A percentile compares a stretch with the other conserved stretches of the same genome.
phyloP scores from a whole-genome alignment of 2,113 vertebrate genomes.

The Sinocyclocheilus anshuiensis region DNA sequence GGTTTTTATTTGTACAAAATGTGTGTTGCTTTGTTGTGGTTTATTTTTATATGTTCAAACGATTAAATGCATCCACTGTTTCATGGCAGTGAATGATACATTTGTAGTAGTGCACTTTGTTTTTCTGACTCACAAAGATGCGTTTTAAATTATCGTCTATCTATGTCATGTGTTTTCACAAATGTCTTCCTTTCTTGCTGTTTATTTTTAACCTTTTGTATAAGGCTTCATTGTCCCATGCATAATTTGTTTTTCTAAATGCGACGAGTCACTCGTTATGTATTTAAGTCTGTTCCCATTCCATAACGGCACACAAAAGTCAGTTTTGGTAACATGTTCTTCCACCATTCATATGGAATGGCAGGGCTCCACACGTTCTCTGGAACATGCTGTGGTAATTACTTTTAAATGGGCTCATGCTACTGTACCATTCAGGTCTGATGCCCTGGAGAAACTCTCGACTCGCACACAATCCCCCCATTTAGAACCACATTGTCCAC shows the following conservation, averaged over 20 bases:
- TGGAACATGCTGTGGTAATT: constrained; percentile 48
- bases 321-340: constrained; percentile 35
- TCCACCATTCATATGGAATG: constrained; percentile 7
- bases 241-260: background rate
- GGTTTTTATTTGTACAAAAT: constrained; percentile 90
- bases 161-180: constrained; percentile 1
- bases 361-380: constrained; percentile 23
- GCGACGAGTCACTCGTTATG: background rate
- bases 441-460: constrained; percentile 44
- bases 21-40: constrained; percentile 82
- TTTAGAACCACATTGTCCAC: constrained; percentile 41
- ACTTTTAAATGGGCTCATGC: constrained; percentile 47
- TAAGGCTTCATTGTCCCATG: background rate
- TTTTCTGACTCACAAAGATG: constrained; percentile 54
- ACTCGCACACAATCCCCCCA: constrained; percentile 38
- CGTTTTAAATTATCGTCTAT: background rate
- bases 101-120: constrained; percentile 64
- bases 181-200: too few relatives aligned
- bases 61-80: constrained; percentile 77
- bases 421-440: constrained; percentile 24
- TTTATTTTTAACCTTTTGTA: background rate
- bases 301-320: background rate
- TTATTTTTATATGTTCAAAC: constrained; percentile 77
- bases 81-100: constrained; percentile 71
- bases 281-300: background rate